These are phyloP conservation scores for Tenualosa ilisha DNA, from an alignment of 2,797 vertebrate species.

Conservation along the genomic window DNA sequence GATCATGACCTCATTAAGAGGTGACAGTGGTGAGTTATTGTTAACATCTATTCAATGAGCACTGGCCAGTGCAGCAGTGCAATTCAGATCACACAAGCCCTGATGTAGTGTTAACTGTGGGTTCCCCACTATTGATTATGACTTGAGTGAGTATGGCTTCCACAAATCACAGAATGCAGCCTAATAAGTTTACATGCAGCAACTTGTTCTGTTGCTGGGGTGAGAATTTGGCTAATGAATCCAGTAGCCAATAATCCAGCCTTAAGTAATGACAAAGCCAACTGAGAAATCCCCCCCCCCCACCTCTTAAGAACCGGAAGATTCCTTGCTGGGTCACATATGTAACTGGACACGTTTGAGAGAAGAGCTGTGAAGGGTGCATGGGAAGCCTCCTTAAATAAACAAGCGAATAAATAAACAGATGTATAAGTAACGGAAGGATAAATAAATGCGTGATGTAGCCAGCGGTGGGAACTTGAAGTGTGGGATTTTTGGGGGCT, in stretches of 20 bases:
- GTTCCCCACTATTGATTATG: neutral
- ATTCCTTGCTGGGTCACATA: slow-evolving; percentile 33
- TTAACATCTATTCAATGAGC: neutral
- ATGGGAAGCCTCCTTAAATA: slow-evolving; percentile 67
- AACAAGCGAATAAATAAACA: slow-evolving; percentile 71
- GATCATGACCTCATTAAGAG: neutral
- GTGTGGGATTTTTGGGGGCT: slow-evolving; percentile 57
- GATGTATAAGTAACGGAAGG: slow-evolving; percentile 58
- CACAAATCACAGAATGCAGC: neutral
- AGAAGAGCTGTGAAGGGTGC: slow-evolving; percentile 48
- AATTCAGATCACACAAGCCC: neutral
- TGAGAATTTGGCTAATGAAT: neutral
- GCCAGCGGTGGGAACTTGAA: slow-evolving; percentile 72
- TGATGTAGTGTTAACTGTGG: neutral
- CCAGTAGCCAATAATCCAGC: neutral
- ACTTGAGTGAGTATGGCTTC: neutral
- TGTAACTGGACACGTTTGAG: slow-evolving; percentile 54
- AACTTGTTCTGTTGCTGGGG: neutral
- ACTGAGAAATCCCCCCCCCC: neutral
- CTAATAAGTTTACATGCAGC: neutral
- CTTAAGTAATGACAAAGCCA: neutral
- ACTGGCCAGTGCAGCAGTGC: neutral
- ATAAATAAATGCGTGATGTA: slow-evolving; percentile 71
- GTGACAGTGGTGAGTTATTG: neutral
- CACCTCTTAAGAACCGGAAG: neutral